Evolutionary conservation across 2,888 invertebrate species (phyloP), one percentile per base, ranked within the genome.

Genomic region (Tipula vernalis): DNA sequence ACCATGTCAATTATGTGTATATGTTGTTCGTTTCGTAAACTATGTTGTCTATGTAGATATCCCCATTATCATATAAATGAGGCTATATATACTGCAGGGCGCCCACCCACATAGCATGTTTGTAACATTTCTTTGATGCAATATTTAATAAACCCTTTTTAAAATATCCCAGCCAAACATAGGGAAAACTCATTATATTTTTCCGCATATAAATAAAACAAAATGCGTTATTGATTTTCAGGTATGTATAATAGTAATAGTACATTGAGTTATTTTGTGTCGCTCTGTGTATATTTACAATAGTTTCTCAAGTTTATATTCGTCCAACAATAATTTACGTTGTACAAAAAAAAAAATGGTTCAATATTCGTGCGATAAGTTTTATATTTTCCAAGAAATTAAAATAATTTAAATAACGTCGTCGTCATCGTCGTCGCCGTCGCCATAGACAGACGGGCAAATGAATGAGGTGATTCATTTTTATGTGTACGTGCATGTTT

Each of bases 391-490:
- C 71, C 71, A 71, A 71, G 71, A 71, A 71, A 71, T 71, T 71
- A 10, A 28, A 28, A 71, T 71, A 71, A 71, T 71, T 71, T 71
- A 28, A 71, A 71, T 28, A 71, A 28, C 71, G 51, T 51, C 51
- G 51, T 51, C 51, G 28, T 71, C 71, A 28, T 71, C 71, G 28
- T 28, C 71, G 28, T 71, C 51, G 51, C 4, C 51, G n/a, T 15
- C n/a, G 51, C 51, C 18, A 10, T 10, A 71, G 28, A 71, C 71
- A 71, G 71, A 71, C 71, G 28, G 71, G 71, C 71, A 71, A 71
- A 71, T 71, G 71, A 71, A 71, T 71, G 71, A 71, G 71, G 71
- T 71, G 71, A 71, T 71, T 71, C 71, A 71, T 71, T 71, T 71
- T 71, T 28, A 71, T 71, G 71, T 71, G 28, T 51, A 13, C 18